Conservation (phyloP, 1,140 invertebrate genomes). For the Monomorium pharaonis region DNA sequence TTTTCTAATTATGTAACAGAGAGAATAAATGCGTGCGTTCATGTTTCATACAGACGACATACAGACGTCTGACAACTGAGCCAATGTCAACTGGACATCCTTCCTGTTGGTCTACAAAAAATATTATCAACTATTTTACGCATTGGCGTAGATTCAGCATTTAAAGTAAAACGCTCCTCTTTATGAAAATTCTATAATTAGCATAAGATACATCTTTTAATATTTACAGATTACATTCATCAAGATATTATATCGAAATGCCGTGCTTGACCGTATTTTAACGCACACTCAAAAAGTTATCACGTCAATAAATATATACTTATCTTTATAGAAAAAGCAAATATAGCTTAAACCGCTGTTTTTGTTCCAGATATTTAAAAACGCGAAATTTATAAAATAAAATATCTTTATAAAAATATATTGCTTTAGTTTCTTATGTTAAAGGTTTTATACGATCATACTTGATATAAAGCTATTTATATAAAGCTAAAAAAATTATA, state of each 20-base stretch:
- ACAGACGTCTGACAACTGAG: too few relatives aligned
- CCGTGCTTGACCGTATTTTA: neutral
- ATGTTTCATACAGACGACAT: neutral
- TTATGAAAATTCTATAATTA: neutral
- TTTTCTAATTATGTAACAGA: constrained; percentile 19
- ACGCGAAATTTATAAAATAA: neutral
- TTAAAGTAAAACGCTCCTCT: too few relatives aligned
- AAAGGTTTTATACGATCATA: neutral
- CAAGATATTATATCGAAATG: neutral
- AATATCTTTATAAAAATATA: neutral
- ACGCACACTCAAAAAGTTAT: neutral
- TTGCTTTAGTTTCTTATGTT: neutral
- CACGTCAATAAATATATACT: neutral
- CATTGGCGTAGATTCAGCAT: neutral
- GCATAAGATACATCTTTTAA: neutral
- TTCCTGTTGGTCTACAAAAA: neutral
- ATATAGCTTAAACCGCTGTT: neutral
- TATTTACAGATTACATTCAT: neutral
- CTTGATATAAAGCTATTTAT: neutral
- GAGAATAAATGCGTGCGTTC: neutral
- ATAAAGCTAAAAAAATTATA: neutral
- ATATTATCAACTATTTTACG: neutral
- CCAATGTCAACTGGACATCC: neutral
- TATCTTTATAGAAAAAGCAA: neutral
- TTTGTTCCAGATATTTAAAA: neutral